Percentiles rank a stretch among this genome's conserved stretches.
Evolutionary conservation across 2,113 vertebrate species (phyloP).

Genomic region (Crotophaga sulcirostris): DNA sequence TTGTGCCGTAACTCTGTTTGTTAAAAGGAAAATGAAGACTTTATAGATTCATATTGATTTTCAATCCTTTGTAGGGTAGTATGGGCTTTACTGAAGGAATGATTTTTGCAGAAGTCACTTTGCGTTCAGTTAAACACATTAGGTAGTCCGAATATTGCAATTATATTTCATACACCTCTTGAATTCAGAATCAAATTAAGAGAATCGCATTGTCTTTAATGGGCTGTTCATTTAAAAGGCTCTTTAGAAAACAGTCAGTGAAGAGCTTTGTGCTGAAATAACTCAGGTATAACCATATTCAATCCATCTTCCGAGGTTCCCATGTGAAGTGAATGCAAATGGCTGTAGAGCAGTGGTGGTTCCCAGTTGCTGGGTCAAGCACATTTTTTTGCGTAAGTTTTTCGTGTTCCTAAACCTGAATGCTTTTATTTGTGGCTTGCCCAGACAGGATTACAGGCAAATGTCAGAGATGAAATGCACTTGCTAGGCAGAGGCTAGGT

Average conservation of each 20-base stretch:
- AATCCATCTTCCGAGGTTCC: accelerated
- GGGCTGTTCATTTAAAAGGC: not conserved
- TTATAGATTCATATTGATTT: not conserved
- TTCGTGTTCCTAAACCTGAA: not conserved
- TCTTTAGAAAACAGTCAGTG: not conserved
- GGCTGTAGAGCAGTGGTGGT: accelerated
- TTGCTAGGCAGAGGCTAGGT: not conserved
- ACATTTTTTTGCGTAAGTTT: not conserved
- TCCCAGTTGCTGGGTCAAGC: not conserved
- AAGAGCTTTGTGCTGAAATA: not conserved
- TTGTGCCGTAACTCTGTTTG: not conserved
- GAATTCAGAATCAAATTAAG: not conserved
- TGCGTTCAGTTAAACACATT: not conserved
- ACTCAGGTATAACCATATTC: not conserved
- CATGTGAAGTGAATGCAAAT: accelerated
- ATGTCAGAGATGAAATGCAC: not conserved
- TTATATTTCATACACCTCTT: not conserved
- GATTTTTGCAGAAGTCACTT: not conserved
- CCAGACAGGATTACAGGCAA: not conserved
- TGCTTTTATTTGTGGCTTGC: not conserved
- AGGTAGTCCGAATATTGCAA: not conserved
- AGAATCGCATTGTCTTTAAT: not conserved
- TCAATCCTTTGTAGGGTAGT: not conserved
- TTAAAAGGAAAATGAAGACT: not conserved
- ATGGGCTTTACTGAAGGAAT: not conserved